These are phyloP conservation scores for Acronicta psi DNA, from an alignment of 2,888 invertebrate species.

Conservation along the genomic window DNA sequence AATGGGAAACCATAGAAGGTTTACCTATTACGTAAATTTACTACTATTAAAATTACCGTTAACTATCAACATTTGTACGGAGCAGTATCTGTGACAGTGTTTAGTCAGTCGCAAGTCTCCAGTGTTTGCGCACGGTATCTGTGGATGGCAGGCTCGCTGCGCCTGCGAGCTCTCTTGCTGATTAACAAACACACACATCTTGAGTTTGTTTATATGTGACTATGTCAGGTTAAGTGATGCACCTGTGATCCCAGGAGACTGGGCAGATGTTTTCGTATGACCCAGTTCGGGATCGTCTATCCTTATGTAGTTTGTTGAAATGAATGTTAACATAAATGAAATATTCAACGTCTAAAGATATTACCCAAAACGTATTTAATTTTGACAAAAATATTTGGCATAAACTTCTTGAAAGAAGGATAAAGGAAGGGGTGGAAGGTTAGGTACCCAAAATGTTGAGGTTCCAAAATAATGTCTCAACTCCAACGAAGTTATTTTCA, in stretches of 20 bases:
- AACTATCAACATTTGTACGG: constrained; percentile 9
- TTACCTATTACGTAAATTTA: background rate
- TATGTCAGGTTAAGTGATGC: constrained; percentile 31
- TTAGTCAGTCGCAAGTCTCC: constrained; percentile 27
- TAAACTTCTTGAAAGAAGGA: no score
- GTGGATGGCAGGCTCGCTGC: constrained; percentile 27
- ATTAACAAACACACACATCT: constrained; percentile 41
- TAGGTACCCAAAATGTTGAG: no score
- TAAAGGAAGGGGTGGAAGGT: no score
- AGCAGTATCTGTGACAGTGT: constrained; percentile 34
- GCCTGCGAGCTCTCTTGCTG: constrained; percentile 19
- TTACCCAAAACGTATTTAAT: no score
- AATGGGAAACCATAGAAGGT: background rate
- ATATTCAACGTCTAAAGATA: no score
- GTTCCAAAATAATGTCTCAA: no score
- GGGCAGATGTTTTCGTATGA: background rate
- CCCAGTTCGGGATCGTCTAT: background rate
- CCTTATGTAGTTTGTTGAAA: no score
- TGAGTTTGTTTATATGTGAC: constrained; percentile 5
- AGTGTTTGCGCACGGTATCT: constrained; percentile 33
- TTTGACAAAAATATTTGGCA: no score
- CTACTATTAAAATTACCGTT: constrained; percentile 19
- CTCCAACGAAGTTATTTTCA: no score
- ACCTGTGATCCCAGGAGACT: constrained; percentile 12
- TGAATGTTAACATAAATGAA: no score